Conservation (phyloP, 2,888 invertebrate species). For the Pseudococcus viburni region DNA sequence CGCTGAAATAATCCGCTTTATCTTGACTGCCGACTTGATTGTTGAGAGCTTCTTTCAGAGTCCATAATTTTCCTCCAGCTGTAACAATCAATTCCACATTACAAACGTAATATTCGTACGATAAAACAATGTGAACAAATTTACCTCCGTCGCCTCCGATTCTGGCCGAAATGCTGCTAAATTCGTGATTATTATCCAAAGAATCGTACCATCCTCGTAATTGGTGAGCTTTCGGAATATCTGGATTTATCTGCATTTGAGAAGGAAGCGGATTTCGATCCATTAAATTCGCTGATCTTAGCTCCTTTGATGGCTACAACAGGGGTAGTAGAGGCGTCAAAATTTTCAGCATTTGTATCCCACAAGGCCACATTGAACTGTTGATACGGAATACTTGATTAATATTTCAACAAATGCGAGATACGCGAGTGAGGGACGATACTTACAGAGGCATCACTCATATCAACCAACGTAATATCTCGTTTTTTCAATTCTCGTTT, state of each 20-base stretch:
- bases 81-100: not conserved
- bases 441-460: conserved; percentile 72
- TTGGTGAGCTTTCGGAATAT: conserved; percentile 87
- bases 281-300: conserved; percentile 88
- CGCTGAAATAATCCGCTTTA: conserved; percentile 85
- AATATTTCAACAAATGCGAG: not conserved
- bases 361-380: conserved; percentile 83
- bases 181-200: conserved; percentile 75
- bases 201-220: conserved; percentile 93
- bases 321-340: conserved; percentile 83
- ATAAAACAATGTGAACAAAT: conserved; percentile 39
- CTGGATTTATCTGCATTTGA: conserved; percentile 80
- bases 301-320: conserved; percentile 90
- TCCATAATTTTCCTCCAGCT: conserved; percentile 75
- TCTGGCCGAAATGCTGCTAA: conserved; percentile 75
- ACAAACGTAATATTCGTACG: not conserved
- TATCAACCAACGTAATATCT: conserved; percentile 89
- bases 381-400: conserved; percentile 68
- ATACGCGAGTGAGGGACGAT: not conserved
- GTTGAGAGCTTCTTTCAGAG: conserved; percentile 82
- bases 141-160: conserved; percentile 68
- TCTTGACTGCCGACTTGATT: conserved; percentile 82
- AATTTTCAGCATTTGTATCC: conserved; percentile 90
- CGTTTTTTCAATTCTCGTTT: conserved; percentile 91
- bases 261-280: conserved; percentile 80